phyloP scores from a whole-genome alignment of 1,140 invertebrate genomes.

The Forficula auricularia region DNA sequence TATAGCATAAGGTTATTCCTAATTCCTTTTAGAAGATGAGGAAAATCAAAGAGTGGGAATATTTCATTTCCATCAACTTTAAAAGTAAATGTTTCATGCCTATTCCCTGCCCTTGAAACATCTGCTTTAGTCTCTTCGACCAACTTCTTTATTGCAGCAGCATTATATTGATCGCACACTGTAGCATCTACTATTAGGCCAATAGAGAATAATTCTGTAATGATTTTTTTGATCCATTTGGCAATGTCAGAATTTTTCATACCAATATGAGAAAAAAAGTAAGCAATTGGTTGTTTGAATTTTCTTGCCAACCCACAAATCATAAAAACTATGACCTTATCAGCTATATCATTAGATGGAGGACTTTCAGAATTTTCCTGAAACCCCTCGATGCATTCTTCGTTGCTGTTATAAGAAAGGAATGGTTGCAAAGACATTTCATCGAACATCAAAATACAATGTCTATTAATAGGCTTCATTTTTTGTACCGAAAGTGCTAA shows the following conservation, averaged over 20 bases:
- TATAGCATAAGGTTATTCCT: constrained; percentile 9
- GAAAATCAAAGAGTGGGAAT: constrained; percentile 8
- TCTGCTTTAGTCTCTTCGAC: constrained; percentile 2
- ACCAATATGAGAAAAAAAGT: constrained; percentile 11
- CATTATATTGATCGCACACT: constrained; percentile 10
- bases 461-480: constrained; percentile 15
- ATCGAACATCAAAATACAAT: constrained; percentile 21
- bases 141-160: constrained; percentile 6
- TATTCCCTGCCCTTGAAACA: too few relatives aligned
- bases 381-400: constrained; percentile 18
- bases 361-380: constrained; percentile 13
- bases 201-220: background rate
- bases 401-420: constrained; percentile 16
- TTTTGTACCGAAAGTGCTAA: constrained; percentile 13
- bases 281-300: constrained; percentile 20
- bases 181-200: constrained; percentile 5
- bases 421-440: constrained; percentile 19
- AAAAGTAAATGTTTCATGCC: constrained; percentile 8
- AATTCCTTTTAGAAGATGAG: constrained; percentile 13
- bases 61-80: constrained; percentile 3
- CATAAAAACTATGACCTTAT: constrained; percentile 22
- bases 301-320: constrained; percentile 17
- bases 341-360: constrained; percentile 13
- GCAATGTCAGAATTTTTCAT: background rate
- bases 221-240: background rate